phyloP scores from a whole-genome alignment of 2,888 invertebrate genomes.

The Syrphus vitripennis region DNA sequence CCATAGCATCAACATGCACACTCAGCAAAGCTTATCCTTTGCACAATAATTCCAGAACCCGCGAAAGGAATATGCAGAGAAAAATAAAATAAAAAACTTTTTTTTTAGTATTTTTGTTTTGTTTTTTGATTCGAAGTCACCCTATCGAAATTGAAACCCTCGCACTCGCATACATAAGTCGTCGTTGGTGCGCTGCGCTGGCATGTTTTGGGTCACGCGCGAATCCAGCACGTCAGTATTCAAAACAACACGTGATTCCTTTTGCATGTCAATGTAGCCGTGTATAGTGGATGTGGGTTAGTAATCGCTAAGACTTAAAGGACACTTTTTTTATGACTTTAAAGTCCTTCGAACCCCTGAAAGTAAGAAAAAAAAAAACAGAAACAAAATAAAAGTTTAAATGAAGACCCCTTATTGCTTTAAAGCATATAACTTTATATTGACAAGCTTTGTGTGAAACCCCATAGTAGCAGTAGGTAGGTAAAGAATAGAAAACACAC shows the following conservation, averaged over 20 bases:
- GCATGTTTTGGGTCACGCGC: constrained; percentile 17
- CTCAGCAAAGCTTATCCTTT: constrained; percentile 8
- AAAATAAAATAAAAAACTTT: not conserved
- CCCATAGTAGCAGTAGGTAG: not conserved
- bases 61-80: not conserved
- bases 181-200: not conserved
- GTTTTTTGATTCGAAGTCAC: constrained; percentile 13
- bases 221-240: constrained; percentile 22
- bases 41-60: not conserved
- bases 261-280: constrained; percentile 9
- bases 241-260: constrained; percentile 26
- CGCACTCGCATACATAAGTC: not conserved
- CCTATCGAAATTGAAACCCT: constrained; percentile 21
- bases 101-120: not conserved
- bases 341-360: not conserved
- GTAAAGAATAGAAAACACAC: not conserved
- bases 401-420: not conserved
- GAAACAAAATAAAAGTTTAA: not conserved
- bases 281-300: constrained; percentile 4
- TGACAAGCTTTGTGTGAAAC: not conserved
- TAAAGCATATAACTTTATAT: not conserved
- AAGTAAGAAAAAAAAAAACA: not conserved
- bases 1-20: constrained; percentile 17
- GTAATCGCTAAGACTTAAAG: not conserved
- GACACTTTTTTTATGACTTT: not conserved